Evolutionary conservation across 2,113 vertebrate species (phyloP).

Genomic region (Hippolais icterina): DNA sequence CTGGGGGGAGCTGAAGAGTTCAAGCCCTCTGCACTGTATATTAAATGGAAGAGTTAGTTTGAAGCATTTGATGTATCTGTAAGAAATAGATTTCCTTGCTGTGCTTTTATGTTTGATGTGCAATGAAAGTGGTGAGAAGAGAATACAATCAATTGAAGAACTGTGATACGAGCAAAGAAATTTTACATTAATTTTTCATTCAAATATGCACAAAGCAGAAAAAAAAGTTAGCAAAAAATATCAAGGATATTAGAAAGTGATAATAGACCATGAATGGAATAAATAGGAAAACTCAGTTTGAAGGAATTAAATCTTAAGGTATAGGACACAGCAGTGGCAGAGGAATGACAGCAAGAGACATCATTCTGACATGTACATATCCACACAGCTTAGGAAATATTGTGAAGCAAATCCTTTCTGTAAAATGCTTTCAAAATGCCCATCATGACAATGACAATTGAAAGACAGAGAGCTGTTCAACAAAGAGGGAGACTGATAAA

Average conservation of each 20-base stretch:
- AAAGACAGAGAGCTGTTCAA: slow-evolving; percentile 16
- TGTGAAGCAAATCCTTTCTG: slow-evolving; percentile 6
- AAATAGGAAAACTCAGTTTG: neutral
- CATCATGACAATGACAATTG: slow-evolving; percentile 14
- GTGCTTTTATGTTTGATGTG: neutral
- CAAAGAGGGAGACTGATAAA: neutral
- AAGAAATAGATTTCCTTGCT: neutral
- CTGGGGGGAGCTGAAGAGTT: neutral
- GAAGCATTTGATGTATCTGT: neutral
- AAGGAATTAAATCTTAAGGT: neutral
- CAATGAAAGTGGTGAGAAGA: neutral
- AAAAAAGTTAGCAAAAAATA: neutral
- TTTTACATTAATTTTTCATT: neutral
- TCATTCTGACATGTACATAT: slow-evolving; percentile 12
- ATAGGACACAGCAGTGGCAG: neutral
- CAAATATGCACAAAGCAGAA: neutral
- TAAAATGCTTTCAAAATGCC: slow-evolving; percentile 37
- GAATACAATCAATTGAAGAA: neutral
- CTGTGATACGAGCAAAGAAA: neutral
- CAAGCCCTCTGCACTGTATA: neutral
- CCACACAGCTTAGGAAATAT: neutral
- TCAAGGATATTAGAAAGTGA: neutral
- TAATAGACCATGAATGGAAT: neutral
- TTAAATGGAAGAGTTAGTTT: neutral
- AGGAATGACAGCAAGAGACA: slow-evolving; percentile 9